Evolutionary conservation across 1,140 invertebrate genomes (phyloP), one percentile per base, ranked within the genome.

Genomic region (Apis cerana): DNA sequence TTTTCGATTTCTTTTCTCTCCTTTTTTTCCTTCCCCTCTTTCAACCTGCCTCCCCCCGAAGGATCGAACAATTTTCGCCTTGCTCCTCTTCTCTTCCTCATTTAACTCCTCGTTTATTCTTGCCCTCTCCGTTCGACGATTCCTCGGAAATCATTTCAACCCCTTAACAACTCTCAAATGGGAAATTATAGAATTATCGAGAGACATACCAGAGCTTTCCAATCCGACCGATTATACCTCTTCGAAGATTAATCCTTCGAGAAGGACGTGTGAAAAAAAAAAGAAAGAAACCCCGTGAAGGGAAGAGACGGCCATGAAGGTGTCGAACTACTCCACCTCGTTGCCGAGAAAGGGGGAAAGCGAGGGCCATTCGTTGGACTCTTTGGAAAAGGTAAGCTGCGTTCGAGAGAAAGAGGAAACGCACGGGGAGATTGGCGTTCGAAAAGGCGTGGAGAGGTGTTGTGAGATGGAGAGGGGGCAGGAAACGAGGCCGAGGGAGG

Each of bases 391-490:
- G 79, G 54, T 52, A 33, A 69, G 59, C 33, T 2, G 13, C 67
- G 17, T 52, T 68, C 48, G 68, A 67, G 43, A 69, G 74, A 78
- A 82, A 62, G 68, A 79, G 75, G 59, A 75, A 69, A 76, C n/a
- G 27, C n/a, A 43, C 13, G 62, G 62, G 62, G 62, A 33, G 61
- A 62, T 15, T 7, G 15, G 21, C 75, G 72, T 77, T 84, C 61
- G 70, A 84, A 88, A 85, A 84, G 80, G 80, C 71, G 75, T 56
- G 80, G 80, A 72, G 70, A 80, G 79, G 70, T 56, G 80, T 58
- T 64, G 80, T 65, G 71, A 79, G 80, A 62, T 52, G 58, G 65
- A 17, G 19, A 33, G 23, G 21, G 13, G 48, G 17, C 54, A 43
- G 64, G 62, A 13, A 58, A 58, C 56, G 48, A 7, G 76, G 75